Conservation (phyloP, 2,797 vertebrate genomes). For the Graptemys geographica region DNA sequence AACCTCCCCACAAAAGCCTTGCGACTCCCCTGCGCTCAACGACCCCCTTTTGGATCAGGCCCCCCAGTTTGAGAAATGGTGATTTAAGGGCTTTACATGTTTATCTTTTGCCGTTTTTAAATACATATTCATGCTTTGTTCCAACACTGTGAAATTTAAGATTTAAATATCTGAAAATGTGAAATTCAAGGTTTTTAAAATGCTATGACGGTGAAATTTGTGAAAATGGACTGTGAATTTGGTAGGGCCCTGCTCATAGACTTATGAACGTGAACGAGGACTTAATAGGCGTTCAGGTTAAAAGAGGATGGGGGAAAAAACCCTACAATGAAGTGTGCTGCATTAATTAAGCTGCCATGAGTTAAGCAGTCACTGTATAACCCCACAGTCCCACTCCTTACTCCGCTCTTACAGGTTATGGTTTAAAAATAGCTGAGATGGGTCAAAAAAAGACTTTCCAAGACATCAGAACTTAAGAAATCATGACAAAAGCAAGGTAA, state of each 20-base stretch:
- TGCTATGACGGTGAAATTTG: too few species aligned
- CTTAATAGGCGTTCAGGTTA: neutral
- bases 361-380: rapidly evolving
- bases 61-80: too few species aligned
- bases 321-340: rapidly evolving
- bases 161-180: too few species aligned
- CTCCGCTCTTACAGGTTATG: neutral
- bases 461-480: neutral
- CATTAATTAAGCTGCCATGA: neutral
- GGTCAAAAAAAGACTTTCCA: neutral
- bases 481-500: neutral
- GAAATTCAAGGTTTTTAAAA: too few species aligned
- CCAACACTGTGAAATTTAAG: too few species aligned
- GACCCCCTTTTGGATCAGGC: too few species aligned
- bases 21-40: too few species aligned
- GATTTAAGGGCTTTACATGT: too few species aligned
- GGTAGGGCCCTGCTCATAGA: neutral
- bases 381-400: rapidly evolving
- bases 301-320: neutral
- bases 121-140: too few species aligned
- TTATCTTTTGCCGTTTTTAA: too few species aligned
- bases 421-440: neutral
- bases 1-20: too few species aligned
- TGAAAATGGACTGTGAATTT: neutral
- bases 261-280: neutral